A percentile compares a stretch with the other conserved stretches of the same genome.
phyloP scores from a whole-genome alignment of 2,113 vertebrate species.

The Piliocolobus tephrosceles region DNA sequence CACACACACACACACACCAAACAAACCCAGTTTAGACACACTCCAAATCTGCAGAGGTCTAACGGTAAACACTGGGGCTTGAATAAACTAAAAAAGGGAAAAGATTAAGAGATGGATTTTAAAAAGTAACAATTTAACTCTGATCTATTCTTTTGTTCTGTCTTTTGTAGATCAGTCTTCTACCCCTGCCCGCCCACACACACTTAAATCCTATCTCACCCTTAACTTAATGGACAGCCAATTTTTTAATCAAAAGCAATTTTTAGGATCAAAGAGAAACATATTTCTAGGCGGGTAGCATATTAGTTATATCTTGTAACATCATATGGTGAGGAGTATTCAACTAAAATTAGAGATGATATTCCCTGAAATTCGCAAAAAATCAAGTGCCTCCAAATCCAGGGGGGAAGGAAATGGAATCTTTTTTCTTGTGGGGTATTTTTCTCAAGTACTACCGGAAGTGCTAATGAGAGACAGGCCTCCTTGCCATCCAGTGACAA shows the following conservation, averaged over 20 bases:
- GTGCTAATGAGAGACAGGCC: slow-evolving; percentile 80
- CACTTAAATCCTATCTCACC: slow-evolving; percentile 55
- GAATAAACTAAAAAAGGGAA: neutral
- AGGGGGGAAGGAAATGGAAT: neutral
- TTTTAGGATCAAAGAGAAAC: slow-evolving; percentile 78
- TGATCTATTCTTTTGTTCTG: slow-evolving; percentile 56
- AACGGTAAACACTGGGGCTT: neutral
- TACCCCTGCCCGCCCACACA: neutral
- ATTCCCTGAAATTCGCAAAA: slow-evolving; percentile 64
- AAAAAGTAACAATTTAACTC: slow-evolving; percentile 47
- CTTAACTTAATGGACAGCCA: slow-evolving; percentile 62
- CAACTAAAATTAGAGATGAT: slow-evolving; percentile 67
- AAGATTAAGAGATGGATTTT: neutral
- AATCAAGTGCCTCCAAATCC: slow-evolving; percentile 67
- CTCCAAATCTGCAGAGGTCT: neutral
- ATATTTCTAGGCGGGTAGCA: slow-evolving; percentile 45
- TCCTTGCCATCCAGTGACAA: slow-evolving; percentile 72
- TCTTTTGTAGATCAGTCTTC: slow-evolving; percentile 31
- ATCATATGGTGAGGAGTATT: slow-evolving; percentile 48
- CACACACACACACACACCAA: neutral
- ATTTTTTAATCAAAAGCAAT: slow-evolving; percentile 78
- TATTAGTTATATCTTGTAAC: slow-evolving; percentile 61
- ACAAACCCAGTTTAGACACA: neutral
- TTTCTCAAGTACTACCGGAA: slow-evolving; percentile 76
- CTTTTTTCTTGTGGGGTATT: slow-evolving; percentile 66